Evolutionary conservation across 2,888 invertebrate species (phyloP).

Genomic region (Rapana venosa): DNA sequence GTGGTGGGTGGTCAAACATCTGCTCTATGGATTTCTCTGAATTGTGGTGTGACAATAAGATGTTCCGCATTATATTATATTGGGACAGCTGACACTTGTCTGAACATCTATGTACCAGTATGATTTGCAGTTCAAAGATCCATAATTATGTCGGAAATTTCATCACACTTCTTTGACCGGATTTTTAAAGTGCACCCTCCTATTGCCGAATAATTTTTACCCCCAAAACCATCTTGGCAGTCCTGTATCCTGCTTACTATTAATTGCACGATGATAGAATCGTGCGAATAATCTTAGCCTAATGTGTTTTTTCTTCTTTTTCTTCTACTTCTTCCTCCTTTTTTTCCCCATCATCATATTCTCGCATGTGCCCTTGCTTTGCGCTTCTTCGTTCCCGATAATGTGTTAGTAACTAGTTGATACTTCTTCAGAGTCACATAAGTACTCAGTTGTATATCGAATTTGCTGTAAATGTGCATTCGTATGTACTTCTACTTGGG

Average conservation of each 20-base stretch:
- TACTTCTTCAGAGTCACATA: background rate
- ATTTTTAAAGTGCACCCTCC: no score
- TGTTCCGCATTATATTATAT: no score
- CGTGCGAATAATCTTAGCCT: slow-evolving; percentile 2
- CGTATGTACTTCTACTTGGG: background rate
- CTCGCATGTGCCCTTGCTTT: background rate
- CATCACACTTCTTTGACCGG: no score
- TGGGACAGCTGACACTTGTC: no score
- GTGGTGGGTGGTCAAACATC: no score
- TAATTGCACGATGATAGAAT: background rate
- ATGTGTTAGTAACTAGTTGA: background rate
- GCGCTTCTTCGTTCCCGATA: background rate
- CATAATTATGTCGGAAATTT: no score
- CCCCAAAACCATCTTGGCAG: no score
- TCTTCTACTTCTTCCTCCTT: background rate
- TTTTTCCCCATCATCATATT: background rate
- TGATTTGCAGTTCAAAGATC: no score
- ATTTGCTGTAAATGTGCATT: background rate
- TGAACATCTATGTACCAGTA: no score
- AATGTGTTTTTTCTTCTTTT: background rate
- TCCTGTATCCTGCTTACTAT: background rate
- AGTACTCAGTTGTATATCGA: background rate
- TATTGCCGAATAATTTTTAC: no score
- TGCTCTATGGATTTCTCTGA: no score
- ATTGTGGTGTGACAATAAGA: no score